phyloP scores from a whole-genome alignment of 64 coral and sea anemone genomes.

The Acropora yongei region DNA sequence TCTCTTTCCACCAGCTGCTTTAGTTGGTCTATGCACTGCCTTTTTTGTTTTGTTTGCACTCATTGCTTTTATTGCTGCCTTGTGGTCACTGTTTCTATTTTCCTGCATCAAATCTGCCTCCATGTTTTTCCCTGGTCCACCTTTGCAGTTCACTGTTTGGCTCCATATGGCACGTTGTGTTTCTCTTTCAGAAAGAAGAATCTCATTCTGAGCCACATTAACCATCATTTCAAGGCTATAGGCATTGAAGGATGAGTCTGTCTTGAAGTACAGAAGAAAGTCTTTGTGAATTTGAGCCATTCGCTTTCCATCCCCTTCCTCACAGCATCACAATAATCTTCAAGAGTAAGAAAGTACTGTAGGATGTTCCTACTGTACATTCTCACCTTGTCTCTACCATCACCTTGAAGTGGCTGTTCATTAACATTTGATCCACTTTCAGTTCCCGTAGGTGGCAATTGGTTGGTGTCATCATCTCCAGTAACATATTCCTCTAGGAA shows the following conservation, averaged over 20 bases:
- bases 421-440: neutral
- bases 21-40: constrained; percentile 36
- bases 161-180: constrained; percentile 42
- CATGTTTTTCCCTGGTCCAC: constrained; percentile 38
- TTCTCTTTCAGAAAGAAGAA: constrained; percentile 43
- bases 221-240: constrained; percentile 56
- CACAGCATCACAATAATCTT: constrained; percentile 56
- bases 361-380: constrained; percentile 50
- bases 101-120: constrained; percentile 46
- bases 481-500: neutral
- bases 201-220: constrained; percentile 46
- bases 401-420: neutral
- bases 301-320: constrained; percentile 40
- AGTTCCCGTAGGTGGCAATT: neutral
- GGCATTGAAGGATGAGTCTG: constrained; percentile 33
- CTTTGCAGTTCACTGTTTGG: constrained; percentile 63
- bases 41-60: constrained; percentile 45
- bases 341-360: constrained; percentile 48
- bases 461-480: neutral
- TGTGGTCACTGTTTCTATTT: constrained; percentile 53
- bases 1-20: constrained; percentile 25
- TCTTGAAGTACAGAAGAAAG: constrained; percentile 35
- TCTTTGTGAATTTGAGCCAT: constrained; percentile 57
- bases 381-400: constrained; percentile 22
- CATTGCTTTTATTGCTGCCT: constrained; percentile 39